Percentiles rank a stretch among this genome's conserved stretches.
Evolutionary conservation across 2,888 invertebrate species (phyloP).

Genomic region (Noctua pronuba): DNA sequence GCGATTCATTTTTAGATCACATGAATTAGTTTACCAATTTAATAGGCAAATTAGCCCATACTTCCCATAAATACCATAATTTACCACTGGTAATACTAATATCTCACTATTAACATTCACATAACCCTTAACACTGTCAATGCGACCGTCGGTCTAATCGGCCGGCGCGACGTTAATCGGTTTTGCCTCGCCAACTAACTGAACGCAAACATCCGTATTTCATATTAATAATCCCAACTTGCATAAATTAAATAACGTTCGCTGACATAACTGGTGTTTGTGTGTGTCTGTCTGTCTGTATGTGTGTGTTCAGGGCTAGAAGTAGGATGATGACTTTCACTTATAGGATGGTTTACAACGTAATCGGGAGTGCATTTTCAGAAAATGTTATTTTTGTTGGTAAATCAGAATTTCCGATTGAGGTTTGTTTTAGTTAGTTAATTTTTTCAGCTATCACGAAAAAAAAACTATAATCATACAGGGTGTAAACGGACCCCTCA

Average conservation of each 20-base stretch:
- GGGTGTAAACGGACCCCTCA: too few species aligned
- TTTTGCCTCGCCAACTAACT: slow-evolving; percentile 36
- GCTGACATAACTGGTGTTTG: slow-evolving; percentile 28
- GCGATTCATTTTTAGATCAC: background rate
- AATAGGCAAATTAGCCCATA: background rate
- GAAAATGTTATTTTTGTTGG: background rate
- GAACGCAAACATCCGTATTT: slow-evolving; percentile 56
- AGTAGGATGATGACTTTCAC: slow-evolving; percentile 48
- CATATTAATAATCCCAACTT: slow-evolving; percentile 57
- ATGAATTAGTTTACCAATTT: background rate
- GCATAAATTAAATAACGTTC: slow-evolving; percentile 52
- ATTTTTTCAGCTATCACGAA: background rate
- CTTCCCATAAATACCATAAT: background rate
- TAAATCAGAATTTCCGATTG: background rate
- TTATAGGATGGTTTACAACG: slow-evolving; percentile 9
- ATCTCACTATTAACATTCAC: background rate
- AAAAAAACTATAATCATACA: background rate
- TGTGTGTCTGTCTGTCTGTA: slow-evolving; percentile 3
- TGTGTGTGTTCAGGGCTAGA: slow-evolving; percentile 17
- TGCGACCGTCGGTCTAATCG: slow-evolving; percentile 39
- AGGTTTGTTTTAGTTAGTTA: background rate
- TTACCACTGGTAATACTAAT: background rate
- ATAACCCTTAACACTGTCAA: slow-evolving; percentile 44
- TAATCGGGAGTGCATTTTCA: background rate
- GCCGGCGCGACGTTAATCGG: slow-evolving; percentile 46